phyloP scores from a whole-genome alignment of 2,113 vertebrate genomes.

The Paramisgurnus dabryanus region DNA sequence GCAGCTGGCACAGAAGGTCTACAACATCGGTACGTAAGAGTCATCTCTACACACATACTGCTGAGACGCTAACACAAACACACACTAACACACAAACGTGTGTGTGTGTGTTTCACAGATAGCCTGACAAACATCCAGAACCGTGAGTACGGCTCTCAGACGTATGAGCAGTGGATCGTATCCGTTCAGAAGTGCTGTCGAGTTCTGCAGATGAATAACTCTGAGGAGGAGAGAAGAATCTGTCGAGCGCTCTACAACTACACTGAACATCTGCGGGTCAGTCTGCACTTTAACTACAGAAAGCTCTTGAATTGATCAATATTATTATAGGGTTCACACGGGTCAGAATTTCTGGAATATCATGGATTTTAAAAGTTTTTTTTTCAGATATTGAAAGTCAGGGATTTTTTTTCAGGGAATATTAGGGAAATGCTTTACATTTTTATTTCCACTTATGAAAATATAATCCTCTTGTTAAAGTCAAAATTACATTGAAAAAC shows the following conservation, averaged over 20 bases:
- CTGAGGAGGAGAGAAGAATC: constrained; percentile 72
- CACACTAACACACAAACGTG: not conserved
- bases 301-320: no score
- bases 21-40: constrained; percentile 62
- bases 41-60: not conserved
- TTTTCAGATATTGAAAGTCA: no score
- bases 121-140: constrained; percentile 62
- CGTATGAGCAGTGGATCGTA: constrained; percentile 78
- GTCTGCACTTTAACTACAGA: not conserved
- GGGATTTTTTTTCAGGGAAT: no score
- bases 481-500: no score
- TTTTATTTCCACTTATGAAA: no score
- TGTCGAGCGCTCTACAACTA: constrained; percentile 76
- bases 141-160: constrained; percentile 73
- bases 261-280: constrained; percentile 75
- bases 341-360: no score
- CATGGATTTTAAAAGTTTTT: no score
- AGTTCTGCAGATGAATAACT: constrained; percentile 66
- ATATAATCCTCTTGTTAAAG: no score
- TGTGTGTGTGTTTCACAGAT: constrained; percentile 56
- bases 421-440: no score
- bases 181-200: constrained; percentile 72
- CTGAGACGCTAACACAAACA: not conserved
- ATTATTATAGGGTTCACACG: no score
- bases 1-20: constrained; percentile 62